Base-by-base conservation (phyloP, 2,888 invertebrate genomes). In the Trachelus iudaicus region DNA sequence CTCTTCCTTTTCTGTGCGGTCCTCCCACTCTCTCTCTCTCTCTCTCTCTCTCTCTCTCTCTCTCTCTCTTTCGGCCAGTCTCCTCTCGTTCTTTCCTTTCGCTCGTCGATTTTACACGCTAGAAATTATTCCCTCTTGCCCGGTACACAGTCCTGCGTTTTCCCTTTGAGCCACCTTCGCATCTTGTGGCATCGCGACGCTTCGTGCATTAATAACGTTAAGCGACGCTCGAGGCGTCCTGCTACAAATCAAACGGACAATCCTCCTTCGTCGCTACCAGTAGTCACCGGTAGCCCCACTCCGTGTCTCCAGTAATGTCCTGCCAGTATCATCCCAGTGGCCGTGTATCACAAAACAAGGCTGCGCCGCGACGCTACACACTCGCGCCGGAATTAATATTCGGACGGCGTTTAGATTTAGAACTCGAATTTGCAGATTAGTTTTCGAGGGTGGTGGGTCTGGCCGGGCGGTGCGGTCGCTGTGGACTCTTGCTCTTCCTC, bases 351-450 rank as follows among this genome's bases (percentile, higher is more conserved):
- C 78, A 78, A 78, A 78, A 78, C 78, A 78, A 69, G 68, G 73
- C 78, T 23, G 69, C 71, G 71, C 12, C 34, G 33, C 74, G 73
- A 75, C 56, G 56, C 56, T 56, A 56, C 23, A 56, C 23, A 56
- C 23, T 56, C 23, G 56, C 56, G 56, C 56, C 56, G 76, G 86
- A 90, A 91, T 91, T 91, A 90, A 91, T 91, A 91, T 91, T 91
- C 91, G 88, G 88, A 86, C 86, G 88, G 80, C 75, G 79, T 87
- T 88, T 90, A 90, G 91, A 91, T 91, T 90, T 91, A 91, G 91
- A 90, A 91, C 90, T 88, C 89, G 88, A 90, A 91, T 91, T 90
- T 91, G 87, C 88, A 90, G 90, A 91, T 91, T 91, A 91, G 91
- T 91, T 91, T 90, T 85, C 75, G 68, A 73, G 75, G 75, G 78